phyloP scores from a whole-genome alignment of 2,113 vertebrate genomes.

The Scopus umbretta region DNA sequence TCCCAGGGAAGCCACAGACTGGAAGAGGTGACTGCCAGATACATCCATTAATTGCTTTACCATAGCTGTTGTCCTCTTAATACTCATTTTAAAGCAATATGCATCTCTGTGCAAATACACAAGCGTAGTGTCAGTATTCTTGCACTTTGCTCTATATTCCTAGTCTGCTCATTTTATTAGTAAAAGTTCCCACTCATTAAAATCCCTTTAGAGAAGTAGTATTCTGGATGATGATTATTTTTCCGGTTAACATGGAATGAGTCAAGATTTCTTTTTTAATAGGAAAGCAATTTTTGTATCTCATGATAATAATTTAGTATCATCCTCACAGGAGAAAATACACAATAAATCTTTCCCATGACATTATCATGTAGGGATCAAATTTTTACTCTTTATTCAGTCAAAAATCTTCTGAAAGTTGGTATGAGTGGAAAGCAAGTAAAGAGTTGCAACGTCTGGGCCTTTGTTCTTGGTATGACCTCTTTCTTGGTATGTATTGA shows the following conservation, averaged over 20 bases:
- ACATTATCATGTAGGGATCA: neutral
- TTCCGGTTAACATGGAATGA: neutral
- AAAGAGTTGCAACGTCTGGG: neutral
- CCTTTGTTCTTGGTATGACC: neutral
- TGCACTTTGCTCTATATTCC: neutral
- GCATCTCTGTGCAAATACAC: neutral
- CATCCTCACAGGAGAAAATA: neutral
- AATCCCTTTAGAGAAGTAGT: neutral
- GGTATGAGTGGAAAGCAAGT: neutral
- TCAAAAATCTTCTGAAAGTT: neutral
- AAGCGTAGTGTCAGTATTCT: neutral
- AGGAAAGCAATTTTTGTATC: neutral
- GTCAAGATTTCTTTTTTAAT: neutral
- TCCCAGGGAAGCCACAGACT: neutral
- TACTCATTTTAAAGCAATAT: neutral
- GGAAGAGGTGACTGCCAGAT: neutral
- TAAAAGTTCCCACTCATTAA: slow-evolving; percentile 12
- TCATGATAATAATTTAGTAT: neutral
- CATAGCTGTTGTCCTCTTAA: neutral
- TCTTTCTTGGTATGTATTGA: neutral
- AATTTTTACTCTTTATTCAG: neutral
- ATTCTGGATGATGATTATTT: neutral
- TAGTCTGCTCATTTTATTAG: neutral
- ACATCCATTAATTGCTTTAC: neutral
- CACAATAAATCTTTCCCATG: slow-evolving; percentile 22